Evolutionary conservation across 2,113 vertebrate genomes (phyloP), one percentile per base, ranked within the genome.

Genomic region (Vanacampus margaritifer): DNA sequence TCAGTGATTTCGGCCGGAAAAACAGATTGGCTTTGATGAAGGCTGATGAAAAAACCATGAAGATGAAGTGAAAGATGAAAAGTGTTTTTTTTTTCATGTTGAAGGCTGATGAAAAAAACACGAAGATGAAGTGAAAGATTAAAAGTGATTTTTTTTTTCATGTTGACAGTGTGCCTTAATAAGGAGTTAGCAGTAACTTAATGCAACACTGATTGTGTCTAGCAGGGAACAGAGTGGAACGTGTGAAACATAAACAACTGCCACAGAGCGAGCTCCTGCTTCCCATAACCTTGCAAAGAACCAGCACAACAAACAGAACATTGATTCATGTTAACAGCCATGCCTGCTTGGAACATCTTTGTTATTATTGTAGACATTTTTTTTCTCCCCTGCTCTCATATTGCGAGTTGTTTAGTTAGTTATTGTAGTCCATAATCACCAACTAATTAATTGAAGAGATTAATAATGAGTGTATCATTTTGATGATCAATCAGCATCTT

Each of bases 191-290:
- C 65, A 37, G 74, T 63, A 67, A 65, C 65, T 73, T 59, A 6
- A 73, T 48, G 71, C 60, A 84, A 69, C 73, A 35, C 50, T 73
- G 78, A 65, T 50, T 5, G 64, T 54, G 64, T 67, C 13, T 41
- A 65, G 45, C 64, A 73, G 63, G 71, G 65, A 88, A 71, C 76
- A 79, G 67, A 77, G 68, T 86, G 59, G 75, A 88, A 88, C 69
- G 75, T 79, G 62, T 78, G 76, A 81, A 85, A 85, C 68, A 83
- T 90, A 91, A 91, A 90, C 90, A 88, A 84, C 84, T 85, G 81
- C 79, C 86, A 85, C 74, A 58, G 19, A 66, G 71, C 36, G 54
- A 37, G 79, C 69, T 83, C 50, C 86, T 86, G 88, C 73, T 84
- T 87, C 81, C 77, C 66, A 72, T 90, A 83, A 88, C 54, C 79